Evolutionary conservation across 2,113 vertebrate species (phyloP).

Genomic region (Mellivora capensis): DNA sequence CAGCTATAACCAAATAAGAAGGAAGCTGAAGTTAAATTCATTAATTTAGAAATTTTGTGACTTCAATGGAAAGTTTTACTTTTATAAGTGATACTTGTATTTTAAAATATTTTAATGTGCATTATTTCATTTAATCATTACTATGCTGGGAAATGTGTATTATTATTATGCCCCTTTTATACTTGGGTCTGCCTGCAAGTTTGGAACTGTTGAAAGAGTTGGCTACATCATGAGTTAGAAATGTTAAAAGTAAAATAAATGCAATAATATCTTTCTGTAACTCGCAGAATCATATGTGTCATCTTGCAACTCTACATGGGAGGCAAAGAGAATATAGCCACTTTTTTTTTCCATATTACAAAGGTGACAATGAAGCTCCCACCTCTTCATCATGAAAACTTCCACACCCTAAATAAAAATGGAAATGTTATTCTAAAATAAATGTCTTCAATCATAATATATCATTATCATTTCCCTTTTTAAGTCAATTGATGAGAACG

Average conservation of each 20-base stretch:
- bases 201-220: not conserved
- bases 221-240: not conserved
- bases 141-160: not conserved
- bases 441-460: not conserved
- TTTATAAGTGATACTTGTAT: not conserved
- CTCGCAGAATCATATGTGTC: not conserved
- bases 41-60: not conserved
- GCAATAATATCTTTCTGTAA: not conserved
- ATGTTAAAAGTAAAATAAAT: not conserved
- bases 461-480: not conserved
- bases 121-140: not conserved
- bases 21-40: not conserved
- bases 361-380: not conserved
- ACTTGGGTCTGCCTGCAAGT: not conserved
- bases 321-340: not conserved
- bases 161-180: not conserved
- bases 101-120: not conserved
- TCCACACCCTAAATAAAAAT: not conserved
- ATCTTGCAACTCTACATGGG: not conserved
- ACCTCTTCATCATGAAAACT: not conserved
- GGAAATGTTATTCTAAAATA: not conserved
- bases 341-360: not conserved
- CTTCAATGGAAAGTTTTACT: not conserved
- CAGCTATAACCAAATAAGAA: not conserved
- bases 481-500: not conserved